phyloP scores from a whole-genome alignment of 2,888 invertebrate genomes.

The Leptopilina syphax region DNA sequence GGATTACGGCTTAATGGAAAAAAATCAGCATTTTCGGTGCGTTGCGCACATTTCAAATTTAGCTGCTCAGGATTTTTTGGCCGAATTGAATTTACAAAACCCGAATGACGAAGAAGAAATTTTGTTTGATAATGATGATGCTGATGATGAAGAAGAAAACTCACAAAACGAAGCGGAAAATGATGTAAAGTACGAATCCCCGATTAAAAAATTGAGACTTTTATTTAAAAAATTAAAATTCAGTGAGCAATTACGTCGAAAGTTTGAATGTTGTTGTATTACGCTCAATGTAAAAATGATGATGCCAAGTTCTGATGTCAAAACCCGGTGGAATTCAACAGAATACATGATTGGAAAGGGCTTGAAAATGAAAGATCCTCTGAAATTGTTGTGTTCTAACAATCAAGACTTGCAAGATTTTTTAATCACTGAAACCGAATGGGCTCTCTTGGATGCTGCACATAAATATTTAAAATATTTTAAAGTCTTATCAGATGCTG shows the following conservation, averaged over 20 bases:
- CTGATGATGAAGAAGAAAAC: neutral
- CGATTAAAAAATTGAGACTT: neutral
- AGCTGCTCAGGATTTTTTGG: neutral
- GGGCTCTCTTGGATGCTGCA: neutral
- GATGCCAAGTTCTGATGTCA: constrained; percentile 4
- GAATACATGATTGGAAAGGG: neutral
- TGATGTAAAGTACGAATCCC: neutral
- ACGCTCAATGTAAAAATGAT: constrained; percentile 8
- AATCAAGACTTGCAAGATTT: neutral
- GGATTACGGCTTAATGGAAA: neutral
- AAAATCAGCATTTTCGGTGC: neutral
- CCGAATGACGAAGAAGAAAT: neutral
- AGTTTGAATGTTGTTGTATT: constrained; percentile 4
- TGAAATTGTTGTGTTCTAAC: constrained; percentile 3
- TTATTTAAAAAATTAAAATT: constrained; percentile 1
- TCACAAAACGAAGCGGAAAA: neutral
- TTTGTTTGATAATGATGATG: neutral
- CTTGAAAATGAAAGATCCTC: neutral
- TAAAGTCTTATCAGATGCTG: neutral
- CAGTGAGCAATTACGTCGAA: neutral
- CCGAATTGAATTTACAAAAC: neutral
- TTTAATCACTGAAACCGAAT: neutral
- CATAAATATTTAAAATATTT: neutral
- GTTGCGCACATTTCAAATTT: neutral
- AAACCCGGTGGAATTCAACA: neutral